A percentile compares a stretch with the other conserved stretches of the same genome.
These are phyloP conservation scores for Perithous albicinctus DNA, from an alignment of 2,888 invertebrate species.

Conservation along the genomic window DNA sequence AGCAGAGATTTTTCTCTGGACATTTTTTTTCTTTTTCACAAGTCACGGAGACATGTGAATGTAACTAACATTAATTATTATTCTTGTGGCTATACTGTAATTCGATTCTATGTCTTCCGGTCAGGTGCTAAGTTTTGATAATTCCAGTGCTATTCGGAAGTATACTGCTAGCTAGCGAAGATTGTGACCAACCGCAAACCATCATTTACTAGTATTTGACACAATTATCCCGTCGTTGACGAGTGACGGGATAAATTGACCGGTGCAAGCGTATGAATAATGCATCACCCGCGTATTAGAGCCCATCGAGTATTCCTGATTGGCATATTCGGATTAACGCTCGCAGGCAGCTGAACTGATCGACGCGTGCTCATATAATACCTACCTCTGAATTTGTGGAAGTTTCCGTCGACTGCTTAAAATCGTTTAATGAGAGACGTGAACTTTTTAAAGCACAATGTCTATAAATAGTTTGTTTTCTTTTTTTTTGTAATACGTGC, in stretches of 20 bases:
- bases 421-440: not conserved
- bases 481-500: too few species aligned
- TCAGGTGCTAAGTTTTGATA: not conserved
- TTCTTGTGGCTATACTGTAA: not conserved
- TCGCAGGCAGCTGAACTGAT: slow-evolving; percentile 53
- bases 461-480: too few species aligned
- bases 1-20: not conserved
- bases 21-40: too few species aligned
- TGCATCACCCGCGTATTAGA: slow-evolving; percentile 67
- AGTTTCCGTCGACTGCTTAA: not conserved
- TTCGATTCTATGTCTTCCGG: not conserved
- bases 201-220: slow-evolving; percentile 62
- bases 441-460: not conserved
- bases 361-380: slow-evolving; percentile 35
- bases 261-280: slow-evolving; percentile 66
- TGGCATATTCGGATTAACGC: slow-evolving; percentile 67
- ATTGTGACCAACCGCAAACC: slow-evolving; percentile 47
- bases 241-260: slow-evolving; percentile 69
- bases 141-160: not conserved
- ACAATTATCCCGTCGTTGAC: slow-evolving; percentile 63
- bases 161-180: slow-evolving; percentile 23
- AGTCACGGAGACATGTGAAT: too few species aligned
- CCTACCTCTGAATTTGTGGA: not conserved
- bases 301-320: slow-evolving; percentile 67
- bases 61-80: too few species aligned